Percentiles rank a stretch among this genome's conserved stretches.
Conservation (phyloP, 2,888 invertebrate genomes). For the Himalopsyche tibetana region DNA sequence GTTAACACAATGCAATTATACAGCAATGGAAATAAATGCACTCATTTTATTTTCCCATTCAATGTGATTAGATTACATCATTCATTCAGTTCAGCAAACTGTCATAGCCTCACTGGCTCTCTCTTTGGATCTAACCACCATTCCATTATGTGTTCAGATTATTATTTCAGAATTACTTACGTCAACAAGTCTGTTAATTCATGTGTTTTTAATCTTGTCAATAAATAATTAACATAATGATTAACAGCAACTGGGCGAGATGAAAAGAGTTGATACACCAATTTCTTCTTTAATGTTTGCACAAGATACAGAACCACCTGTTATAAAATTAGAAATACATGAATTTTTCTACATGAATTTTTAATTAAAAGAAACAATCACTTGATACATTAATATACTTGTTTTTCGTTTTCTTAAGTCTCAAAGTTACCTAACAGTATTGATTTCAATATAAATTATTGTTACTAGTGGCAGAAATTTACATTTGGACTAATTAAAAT, state of each 20-base stretch:
- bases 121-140: no score
- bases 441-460: no score
- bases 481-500: no score
- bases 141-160: conserved; percentile 49
- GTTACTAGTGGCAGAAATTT: no score
- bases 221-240: conserved; percentile 86
- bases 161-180: conserved; percentile 73
- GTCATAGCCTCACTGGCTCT: neutral
- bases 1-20: neutral
- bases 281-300: conserved; percentile 82
- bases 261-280: conserved; percentile 83
- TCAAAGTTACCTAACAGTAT: no score
- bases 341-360: no score
- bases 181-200: conserved; percentile 85
- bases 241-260: conserved; percentile 83
- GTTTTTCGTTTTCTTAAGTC: no score
- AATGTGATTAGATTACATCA: conserved; percentile 18
- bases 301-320: conserved; percentile 86
- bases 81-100: neutral
- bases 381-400: no score
- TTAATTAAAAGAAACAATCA: no score
- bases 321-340: conserved; percentile 66
- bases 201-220: conserved; percentile 80
- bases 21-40: neutral
- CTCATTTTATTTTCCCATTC: conserved; percentile 40